phyloP scores from a whole-genome alignment of 2,797 vertebrate genomes.

The Bradypus variegatus region DNA sequence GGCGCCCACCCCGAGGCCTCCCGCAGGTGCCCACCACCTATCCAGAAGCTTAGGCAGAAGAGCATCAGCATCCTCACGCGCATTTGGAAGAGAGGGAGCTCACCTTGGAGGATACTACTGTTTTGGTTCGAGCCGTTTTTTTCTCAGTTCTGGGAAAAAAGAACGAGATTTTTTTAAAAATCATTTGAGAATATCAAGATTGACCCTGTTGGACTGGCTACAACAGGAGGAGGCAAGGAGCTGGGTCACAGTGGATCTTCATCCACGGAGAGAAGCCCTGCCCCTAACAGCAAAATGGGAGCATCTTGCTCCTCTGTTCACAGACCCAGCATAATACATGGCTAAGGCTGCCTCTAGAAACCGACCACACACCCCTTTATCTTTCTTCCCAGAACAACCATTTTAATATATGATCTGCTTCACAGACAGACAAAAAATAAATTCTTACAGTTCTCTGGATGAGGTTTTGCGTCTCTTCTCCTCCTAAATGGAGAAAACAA shows the following conservation, averaged over 20 bases:
- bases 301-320: neutral
- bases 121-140: conserved; percentile 73
- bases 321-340: too few relatives aligned
- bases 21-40: neutral
- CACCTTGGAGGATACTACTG: conserved; percentile 79
- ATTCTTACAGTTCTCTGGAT: conserved; percentile 78
- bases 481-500: conserved; percentile 75
- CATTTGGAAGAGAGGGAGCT: neutral
- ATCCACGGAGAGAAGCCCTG: neutral
- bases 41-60: neutral
- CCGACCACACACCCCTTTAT: neutral
- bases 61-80: neutral
- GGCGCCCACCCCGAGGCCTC: neutral
- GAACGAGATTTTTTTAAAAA: neutral
- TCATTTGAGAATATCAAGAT: neutral
- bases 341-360: neutral
- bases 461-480: conserved; percentile 91
- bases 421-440: neutral
- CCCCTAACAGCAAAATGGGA: neutral
- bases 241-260: neutral
- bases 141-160: conserved; percentile 70
- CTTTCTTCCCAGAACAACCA: neutral
- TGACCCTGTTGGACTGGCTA: neutral
- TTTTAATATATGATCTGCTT: neutral
- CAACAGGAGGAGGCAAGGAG: too few relatives aligned